These are phyloP conservation scores for Portevinia maculata DNA, from an alignment of 2,888 invertebrate genomes.

Conservation along the genomic window DNA sequence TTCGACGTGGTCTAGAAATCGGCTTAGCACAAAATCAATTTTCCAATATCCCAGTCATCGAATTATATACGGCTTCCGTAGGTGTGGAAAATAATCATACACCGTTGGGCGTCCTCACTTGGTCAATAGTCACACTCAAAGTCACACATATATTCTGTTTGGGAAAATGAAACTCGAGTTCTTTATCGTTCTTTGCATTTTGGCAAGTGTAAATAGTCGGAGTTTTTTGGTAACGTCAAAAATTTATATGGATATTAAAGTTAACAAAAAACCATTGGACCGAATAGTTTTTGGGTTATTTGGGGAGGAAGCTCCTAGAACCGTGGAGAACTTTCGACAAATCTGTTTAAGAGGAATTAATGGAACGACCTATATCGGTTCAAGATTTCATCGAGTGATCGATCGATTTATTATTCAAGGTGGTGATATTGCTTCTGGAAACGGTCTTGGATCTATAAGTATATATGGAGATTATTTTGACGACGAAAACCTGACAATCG, in stretches of 20 bases:
- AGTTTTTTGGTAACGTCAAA: constrained; percentile 82
- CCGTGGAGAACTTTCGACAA: constrained; percentile 93
- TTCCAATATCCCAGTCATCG: constrained; percentile 46
- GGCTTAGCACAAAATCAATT: constrained; percentile 60
- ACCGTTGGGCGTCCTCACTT: constrained; percentile 13
- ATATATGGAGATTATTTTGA: constrained; percentile 93
- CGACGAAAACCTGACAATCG: constrained; percentile 93
- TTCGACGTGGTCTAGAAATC: constrained; percentile 5
- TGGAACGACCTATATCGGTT: constrained; percentile 90
- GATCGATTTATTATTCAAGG: constrained; percentile 97
- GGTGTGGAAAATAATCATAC: constrained; percentile 18
- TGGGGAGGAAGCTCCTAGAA: constrained; percentile 92
- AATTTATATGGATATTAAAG: constrained; percentile 91
- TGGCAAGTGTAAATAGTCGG: constrained; percentile 74
- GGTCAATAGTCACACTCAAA: constrained; percentile 33
- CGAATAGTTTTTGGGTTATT: constrained; percentile 91
- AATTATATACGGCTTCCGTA: constrained; percentile 56
- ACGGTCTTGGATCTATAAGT: constrained; percentile 93
- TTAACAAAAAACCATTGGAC: constrained; percentile 88
- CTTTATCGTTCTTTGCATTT: constrained; percentile 26
- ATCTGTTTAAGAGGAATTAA: constrained; percentile 90
- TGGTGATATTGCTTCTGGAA: constrained; percentile 90
- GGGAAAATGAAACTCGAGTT: constrained; percentile 51
- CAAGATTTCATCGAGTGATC: constrained; percentile 92
- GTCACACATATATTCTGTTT: constrained; percentile 19